Base-by-base conservation (phyloP, 1,140 invertebrate species). In the Anastrepha obliqua region DNA sequence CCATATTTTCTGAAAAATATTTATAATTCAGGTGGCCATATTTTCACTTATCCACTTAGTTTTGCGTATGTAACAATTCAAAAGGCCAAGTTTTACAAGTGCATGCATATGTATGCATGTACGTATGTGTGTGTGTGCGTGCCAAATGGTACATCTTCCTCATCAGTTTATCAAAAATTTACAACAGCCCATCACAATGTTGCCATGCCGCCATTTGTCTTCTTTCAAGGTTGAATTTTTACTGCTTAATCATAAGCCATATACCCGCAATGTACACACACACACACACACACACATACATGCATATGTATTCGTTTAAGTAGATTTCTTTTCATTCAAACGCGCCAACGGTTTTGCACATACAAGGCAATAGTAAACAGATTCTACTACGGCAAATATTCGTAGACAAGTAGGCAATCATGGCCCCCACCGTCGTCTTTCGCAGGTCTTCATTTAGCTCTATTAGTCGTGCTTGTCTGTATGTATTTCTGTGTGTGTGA, bases 141-240 rank as follows among this genome's bases (percentile, higher is more conserved):
- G 60, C 15, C 60, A 62, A 29, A 62, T 62, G 15, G 13, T 4
- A 62, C 8, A 17, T 62, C 60, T 62, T 62, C 60, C 60, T 62
- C 60, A 17, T 62, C 17, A 39, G 1, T 67, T 67, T 39, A 67
- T 67, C 64, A 67, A 67, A 67, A 67, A 29, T 67, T 39, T 67
- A 67, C 64, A 67, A 67, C 5, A 67, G 20, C 0, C 20, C 64
- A 67, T 67, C n/a, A 67, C 4, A 15, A 29, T 20, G n/a, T 20
- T 67, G 64, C 64, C 64, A 67, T 62, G 60, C 17, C 4, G 15
- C 5, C 64, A 39, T 67, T 67, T 67, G 64, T 39, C 64, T 67
- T 67, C n/a, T 67, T 67, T 67, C 64, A 67, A 67, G 64, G 64
- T 67, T 67, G 29, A n/a, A 39, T 9, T 15, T 62, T 62, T 67